Evolutionary conservation across 2,113 vertebrate genomes (phyloP).

Genomic region (Engraulis encrasicolus): DNA sequence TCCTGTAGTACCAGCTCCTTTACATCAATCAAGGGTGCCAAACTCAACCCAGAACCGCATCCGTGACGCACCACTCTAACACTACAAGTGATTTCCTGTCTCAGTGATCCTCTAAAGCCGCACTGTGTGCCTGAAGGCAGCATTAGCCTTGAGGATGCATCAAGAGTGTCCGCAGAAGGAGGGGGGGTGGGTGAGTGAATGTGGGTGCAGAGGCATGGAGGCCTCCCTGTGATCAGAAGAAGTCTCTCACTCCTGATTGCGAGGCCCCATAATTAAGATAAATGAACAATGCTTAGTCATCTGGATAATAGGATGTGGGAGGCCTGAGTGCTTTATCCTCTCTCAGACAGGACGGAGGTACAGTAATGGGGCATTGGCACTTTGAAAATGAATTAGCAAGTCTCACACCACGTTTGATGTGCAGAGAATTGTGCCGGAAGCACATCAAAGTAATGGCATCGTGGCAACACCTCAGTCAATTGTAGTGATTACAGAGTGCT

Average conservation of each 20-base stretch:
- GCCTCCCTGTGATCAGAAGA: constrained; percentile 21
- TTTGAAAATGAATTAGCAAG: constrained; percentile 51
- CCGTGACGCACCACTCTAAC: too few relatives aligned
- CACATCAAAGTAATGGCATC: constrained; percentile 26
- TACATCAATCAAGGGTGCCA: too few relatives aligned
- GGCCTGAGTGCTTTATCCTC: constrained; percentile 55
- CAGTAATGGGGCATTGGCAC: constrained; percentile 66
- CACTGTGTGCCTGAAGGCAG: too few relatives aligned
- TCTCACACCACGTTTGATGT: background rate
- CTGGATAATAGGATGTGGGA: constrained; percentile 56
- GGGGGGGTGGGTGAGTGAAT: too few relatives aligned
- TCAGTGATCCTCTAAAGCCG: too few relatives aligned
- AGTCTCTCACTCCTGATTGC: constrained; percentile 64
- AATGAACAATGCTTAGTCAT: constrained; percentile 72
- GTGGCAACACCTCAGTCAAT: constrained; percentile 23
- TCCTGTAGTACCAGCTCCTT: too few relatives aligned
- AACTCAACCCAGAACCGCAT: too few relatives aligned
- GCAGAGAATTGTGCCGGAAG: background rate
- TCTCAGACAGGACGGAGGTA: constrained; percentile 53
- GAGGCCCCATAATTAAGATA: constrained; percentile 79
- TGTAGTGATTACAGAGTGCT: constrained; percentile 22
- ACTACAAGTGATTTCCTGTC: too few relatives aligned
- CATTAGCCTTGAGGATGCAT: too few relatives aligned
- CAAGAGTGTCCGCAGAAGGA: background rate
- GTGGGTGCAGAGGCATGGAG: background rate